Evolutionary conservation across 2,113 vertebrate genomes (phyloP).

Genomic region (Sylvicapra grimmia): DNA sequence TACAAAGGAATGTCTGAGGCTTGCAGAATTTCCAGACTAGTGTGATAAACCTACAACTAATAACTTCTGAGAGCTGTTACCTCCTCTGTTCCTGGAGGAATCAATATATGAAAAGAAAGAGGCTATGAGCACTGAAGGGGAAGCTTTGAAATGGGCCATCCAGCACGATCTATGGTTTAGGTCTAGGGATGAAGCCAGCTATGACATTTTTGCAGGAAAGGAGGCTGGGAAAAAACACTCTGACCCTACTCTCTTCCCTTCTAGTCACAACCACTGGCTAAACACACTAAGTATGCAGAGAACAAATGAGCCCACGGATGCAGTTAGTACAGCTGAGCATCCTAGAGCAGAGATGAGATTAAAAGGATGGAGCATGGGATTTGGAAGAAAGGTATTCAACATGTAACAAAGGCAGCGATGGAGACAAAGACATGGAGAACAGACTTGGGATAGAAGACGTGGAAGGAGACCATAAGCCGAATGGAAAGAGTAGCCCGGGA

Average conservation of each 20-base stretch:
- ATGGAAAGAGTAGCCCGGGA: neutral
- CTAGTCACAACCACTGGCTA: too few species aligned
- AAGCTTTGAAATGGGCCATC: neutral
- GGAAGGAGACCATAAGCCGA: neutral
- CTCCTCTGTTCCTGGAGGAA: neutral
- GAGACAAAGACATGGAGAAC: neutral
- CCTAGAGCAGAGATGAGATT: neutral
- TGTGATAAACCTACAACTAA: neutral
- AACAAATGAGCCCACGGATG: neutral
- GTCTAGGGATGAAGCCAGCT: neutral
- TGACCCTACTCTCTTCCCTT: too few species aligned
- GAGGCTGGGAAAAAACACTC: too few species aligned
- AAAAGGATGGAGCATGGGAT: rapidly evolving
- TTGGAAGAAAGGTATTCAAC: neutral
- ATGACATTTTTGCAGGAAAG: neutral
- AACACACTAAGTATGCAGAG: neutral
- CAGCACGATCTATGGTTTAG: neutral
- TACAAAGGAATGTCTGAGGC: neutral
- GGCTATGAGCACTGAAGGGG: neutral
- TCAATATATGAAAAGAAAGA: neutral
- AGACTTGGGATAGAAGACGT: neutral
- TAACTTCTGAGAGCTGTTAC: neutral
- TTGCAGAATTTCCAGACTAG: neutral
- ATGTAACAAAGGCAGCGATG: neutral
- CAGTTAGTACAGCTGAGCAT: neutral